Percentiles rank a stretch among this genome's conserved stretches.
Evolutionary conservation across 64 coral and sea anemone genomes (phyloP).

Genomic region (Hydrozoanthus tunicans): DNA sequence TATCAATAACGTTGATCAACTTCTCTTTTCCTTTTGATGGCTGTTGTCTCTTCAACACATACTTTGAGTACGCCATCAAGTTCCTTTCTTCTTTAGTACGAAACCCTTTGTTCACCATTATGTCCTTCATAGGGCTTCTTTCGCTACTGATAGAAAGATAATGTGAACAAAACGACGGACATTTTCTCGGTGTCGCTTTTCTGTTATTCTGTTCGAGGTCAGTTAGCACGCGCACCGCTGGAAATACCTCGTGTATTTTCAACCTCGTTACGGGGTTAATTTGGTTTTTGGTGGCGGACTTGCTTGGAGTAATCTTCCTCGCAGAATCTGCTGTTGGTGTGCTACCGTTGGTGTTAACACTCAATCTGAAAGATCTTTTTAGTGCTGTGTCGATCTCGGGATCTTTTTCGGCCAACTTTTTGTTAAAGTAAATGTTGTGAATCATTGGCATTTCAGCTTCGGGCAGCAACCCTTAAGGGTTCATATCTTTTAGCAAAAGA

Average conservation of each 20-base stretch:
- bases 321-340: neutral
- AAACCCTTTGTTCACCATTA: constrained; percentile 30
- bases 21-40: constrained; percentile 13
- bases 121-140: neutral
- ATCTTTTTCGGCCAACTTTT: neutral
- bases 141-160: neutral
- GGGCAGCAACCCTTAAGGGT: too few species aligned
- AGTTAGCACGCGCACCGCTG: neutral
- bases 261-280: constrained; percentile 5
- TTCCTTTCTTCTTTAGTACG: constrained; percentile 59
- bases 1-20: constrained; percentile 25
- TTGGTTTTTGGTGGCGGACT: neutral
- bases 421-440: neutral
- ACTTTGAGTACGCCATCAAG: constrained; percentile 42
- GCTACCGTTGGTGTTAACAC: neutral
- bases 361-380: constrained; percentile 14
- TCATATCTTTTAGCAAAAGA: too few species aligned
- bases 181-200: neutral
- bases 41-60: constrained; percentile 26
- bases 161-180: neutral
- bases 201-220: neutral
- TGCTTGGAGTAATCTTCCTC: neutral
- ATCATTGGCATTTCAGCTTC: neutral
- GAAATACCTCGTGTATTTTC: neutral
- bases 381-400: neutral